phyloP scores from a whole-genome alignment of 2,888 invertebrate genomes.

The Oscheius sp. region DNA sequence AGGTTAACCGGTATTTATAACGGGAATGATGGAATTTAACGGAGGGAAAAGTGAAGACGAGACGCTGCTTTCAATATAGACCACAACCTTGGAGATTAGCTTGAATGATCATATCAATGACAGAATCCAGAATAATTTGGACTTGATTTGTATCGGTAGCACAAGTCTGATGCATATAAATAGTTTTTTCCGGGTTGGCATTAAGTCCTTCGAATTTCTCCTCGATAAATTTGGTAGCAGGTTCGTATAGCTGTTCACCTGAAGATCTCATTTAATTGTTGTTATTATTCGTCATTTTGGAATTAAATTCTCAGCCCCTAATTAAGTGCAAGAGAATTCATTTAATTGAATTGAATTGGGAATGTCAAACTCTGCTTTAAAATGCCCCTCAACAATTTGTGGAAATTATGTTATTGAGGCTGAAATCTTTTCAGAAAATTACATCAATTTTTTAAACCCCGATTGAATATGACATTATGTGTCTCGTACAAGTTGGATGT shows the following conservation, averaged over 20 bases:
- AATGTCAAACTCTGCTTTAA: too few species aligned
- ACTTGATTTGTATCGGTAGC: slow-evolving; percentile 65
- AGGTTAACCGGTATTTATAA: not conserved
- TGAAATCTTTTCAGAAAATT: too few species aligned
- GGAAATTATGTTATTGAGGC: too few species aligned
- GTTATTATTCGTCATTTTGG: too few species aligned
- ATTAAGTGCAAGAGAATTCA: too few species aligned
- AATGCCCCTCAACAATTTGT: too few species aligned
- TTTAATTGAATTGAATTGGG: too few species aligned
- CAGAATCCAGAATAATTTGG: slow-evolving; percentile 67
- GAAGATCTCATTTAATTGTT: too few species aligned
- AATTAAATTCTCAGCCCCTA: too few species aligned
- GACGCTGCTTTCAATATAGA: slow-evolving; percentile 55
- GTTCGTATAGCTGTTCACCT: slow-evolving; percentile 94
- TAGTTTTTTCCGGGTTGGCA: slow-evolving; percentile 99
- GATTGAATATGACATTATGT: too few species aligned
- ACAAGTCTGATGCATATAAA: slow-evolving; percentile 77
- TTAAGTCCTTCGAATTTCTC: slow-evolving; percentile 99
- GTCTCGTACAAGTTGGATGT: too few species aligned
- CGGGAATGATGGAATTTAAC: not conserved
- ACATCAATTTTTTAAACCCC: too few species aligned
- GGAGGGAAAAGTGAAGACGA: not conserved
- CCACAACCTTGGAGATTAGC: slow-evolving; percentile 70
- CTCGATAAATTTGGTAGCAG: slow-evolving; percentile 98
- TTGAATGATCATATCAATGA: slow-evolving; percentile 70